A percentile compares a stretch with the other conserved stretches of the same genome.
These are phyloP conservation scores for Oceanites oceanicus DNA, from an alignment of 2,113 vertebrate species.

Conservation along the genomic window DNA sequence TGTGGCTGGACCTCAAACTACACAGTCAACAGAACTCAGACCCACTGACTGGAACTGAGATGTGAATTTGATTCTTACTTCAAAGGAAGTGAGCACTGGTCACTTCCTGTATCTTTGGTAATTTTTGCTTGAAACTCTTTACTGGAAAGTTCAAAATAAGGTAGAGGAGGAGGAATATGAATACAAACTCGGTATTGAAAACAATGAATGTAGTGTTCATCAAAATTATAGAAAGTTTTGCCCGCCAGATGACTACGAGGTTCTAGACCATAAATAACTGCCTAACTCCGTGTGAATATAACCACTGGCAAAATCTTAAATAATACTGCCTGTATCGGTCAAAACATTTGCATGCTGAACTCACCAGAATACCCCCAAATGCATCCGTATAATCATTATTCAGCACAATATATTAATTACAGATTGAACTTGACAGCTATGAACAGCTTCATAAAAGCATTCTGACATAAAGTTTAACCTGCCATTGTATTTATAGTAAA, in stretches of 20 bases:
- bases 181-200: neutral
- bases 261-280: neutral
- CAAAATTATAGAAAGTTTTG: neutral
- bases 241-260: rapidly evolving
- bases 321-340: neutral
- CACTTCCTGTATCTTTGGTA: neutral
- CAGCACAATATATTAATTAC: neutral
- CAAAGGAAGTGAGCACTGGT: neutral
- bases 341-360: neutral
- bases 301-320: neutral
- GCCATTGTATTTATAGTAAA: neutral
- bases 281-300: neutral
- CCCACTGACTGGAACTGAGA: neutral
- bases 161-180: neutral
- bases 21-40: neutral
- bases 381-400: neutral
- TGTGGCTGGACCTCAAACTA: neutral
- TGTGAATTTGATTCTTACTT: neutral
- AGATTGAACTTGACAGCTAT: neutral
- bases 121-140: neutral
- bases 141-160: neutral
- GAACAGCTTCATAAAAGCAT: neutral
- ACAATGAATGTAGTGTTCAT: neutral
- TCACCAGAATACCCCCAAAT: neutral
- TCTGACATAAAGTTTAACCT: neutral